phyloP scores from a whole-genome alignment of 2,113 vertebrate species.

The Malurus elegans region DNA sequence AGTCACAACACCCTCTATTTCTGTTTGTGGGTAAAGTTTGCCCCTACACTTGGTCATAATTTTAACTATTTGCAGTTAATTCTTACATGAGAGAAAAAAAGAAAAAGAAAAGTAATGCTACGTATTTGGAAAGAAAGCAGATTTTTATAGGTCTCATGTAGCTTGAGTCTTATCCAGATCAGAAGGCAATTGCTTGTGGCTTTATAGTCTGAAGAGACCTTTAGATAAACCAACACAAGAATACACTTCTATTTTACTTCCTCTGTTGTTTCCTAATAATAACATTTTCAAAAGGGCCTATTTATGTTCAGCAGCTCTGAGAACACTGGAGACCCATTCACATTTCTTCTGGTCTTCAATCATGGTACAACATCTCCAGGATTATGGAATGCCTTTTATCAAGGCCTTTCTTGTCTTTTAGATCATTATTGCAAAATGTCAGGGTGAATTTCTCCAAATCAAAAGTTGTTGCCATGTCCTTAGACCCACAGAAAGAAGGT shows the following conservation, averaged over 20 bases:
- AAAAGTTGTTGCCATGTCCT: not conserved
- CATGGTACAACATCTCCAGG: not conserved
- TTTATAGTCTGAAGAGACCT: not conserved
- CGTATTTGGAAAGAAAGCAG: not conserved
- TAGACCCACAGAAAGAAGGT: not conserved
- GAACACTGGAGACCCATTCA: not conserved
- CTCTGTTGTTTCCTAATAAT: not conserved
- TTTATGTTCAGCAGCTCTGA: not conserved
- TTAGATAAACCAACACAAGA: not conserved
- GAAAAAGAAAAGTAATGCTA: not conserved
- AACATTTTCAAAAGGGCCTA: not conserved
- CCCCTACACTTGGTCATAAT: not conserved
- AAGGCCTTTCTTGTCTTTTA: not conserved
- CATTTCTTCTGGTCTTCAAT: not conserved
- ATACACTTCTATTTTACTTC: not conserved
- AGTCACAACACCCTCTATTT: not conserved
- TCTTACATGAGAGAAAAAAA: not conserved
- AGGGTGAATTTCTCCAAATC: not conserved
- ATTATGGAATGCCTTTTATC: not conserved
- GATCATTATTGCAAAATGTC: not conserved
- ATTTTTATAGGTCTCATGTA: not conserved
- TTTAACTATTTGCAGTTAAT: not conserved
- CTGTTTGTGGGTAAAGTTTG: not conserved
- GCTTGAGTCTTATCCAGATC: not conserved
- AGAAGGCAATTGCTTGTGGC: not conserved